These are phyloP conservation scores for Todus mexicanus DNA, from an alignment of 2,797 vertebrate genomes.

Conservation along the genomic window DNA sequence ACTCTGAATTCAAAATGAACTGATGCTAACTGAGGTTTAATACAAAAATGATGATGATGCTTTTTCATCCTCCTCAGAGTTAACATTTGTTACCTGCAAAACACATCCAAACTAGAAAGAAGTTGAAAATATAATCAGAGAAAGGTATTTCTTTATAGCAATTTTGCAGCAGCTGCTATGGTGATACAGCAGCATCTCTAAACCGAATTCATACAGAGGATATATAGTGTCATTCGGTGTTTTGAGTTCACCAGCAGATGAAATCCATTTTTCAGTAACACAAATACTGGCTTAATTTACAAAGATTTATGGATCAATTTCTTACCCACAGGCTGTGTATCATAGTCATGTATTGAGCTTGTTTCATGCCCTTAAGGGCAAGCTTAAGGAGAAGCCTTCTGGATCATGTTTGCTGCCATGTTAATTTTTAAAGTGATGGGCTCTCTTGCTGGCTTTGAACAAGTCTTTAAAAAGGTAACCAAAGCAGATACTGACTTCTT, in stretches of 20 bases:
- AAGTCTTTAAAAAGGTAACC: background rate
- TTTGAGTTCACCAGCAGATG: background rate
- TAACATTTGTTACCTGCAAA: background rate
- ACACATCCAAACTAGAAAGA: background rate
- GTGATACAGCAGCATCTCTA: background rate
- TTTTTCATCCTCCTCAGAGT: background rate
- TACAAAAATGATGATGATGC: background rate
- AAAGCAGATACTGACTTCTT: background rate
- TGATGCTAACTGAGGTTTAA: background rate
- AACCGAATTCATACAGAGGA: background rate
- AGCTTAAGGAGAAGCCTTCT: background rate
- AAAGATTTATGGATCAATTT: slow-evolving; percentile 46
- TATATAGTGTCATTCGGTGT: background rate
- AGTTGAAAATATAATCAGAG: background rate
- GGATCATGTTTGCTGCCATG: background rate
- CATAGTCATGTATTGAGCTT: background rate
- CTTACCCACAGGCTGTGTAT: background rate
- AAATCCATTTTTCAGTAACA: slow-evolving; percentile 24
- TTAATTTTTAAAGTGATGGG: background rate
- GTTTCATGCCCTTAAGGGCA: background rate
- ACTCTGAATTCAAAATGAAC: background rate
- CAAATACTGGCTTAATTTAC: slow-evolving; percentile 17
- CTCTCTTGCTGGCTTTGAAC: background rate
- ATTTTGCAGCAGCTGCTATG: background rate
- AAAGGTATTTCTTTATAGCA: background rate